Conservation (phyloP, 2,888 invertebrate species). For the Galeopsomyia nigrocyanea region DNA sequence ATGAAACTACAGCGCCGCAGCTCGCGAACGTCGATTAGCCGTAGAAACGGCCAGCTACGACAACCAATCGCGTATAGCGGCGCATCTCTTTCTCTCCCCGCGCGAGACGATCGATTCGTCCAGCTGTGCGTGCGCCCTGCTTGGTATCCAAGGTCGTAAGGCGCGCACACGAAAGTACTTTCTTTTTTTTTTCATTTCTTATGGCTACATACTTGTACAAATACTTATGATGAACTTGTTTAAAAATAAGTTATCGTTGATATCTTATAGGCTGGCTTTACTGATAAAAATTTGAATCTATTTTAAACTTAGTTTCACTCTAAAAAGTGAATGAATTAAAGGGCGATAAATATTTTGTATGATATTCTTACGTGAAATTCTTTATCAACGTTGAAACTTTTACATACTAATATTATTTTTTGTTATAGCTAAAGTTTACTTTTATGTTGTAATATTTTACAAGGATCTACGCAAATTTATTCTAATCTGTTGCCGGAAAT, state of each 20-base stretch:
- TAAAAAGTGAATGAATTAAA: too few relatives aligned
- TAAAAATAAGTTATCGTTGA: background rate
- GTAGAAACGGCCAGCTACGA: background rate
- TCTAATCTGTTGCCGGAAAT: too few relatives aligned
- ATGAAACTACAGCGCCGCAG: conserved; percentile 12
- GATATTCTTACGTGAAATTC: too few relatives aligned
- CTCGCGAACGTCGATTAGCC: conserved; percentile 8
- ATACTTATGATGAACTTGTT: conserved; percentile 6
- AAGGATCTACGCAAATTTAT: too few relatives aligned
- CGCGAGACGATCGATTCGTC: conserved; percentile 25
- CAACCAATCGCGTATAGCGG: conserved; percentile 15
- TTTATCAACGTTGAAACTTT: too few relatives aligned
- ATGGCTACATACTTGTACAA: background rate
- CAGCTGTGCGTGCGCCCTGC: conserved; percentile 7
- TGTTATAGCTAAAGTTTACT: too few relatives aligned
- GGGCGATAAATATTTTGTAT: too few relatives aligned
- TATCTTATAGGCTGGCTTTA: too few relatives aligned
- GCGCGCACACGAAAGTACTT: conserved; percentile 25
- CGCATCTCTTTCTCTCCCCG: conserved; percentile 6
- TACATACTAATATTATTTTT: too few relatives aligned
- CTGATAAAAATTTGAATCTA: too few relatives aligned
- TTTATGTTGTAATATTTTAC: too few relatives aligned
- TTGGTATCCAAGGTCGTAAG: conserved; percentile 23
- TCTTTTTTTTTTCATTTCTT: background rate
- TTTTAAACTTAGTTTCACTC: too few relatives aligned